A percentile compares a stretch with the other conserved stretches of the same genome.
Evolutionary conservation across 2,113 vertebrate genomes (phyloP).

Genomic region (Brienomyrus longianalis): DNA sequence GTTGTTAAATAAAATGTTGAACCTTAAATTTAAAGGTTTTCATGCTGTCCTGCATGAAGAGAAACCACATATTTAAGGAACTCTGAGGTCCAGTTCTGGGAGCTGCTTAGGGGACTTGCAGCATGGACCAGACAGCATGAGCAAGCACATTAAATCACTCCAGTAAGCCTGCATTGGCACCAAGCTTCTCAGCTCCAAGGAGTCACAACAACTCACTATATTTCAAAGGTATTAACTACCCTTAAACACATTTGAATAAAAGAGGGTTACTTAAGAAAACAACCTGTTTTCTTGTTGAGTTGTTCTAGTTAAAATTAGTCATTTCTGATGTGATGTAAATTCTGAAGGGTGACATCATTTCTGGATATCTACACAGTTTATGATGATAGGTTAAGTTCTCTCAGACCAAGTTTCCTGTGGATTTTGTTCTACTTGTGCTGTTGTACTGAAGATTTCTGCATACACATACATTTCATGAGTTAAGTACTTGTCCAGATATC

Average conservation of each 20-base stretch:
- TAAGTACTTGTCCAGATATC: background rate
- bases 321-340: background rate
- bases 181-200: conserved; percentile 13
- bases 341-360: background rate
- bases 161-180: conserved; percentile 22
- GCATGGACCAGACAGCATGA: background rate
- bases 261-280: background rate
- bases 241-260: background rate
- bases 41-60: background rate
- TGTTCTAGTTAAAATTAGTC: background rate
- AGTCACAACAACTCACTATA: background rate
- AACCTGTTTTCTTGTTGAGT: background rate
- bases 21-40: background rate
- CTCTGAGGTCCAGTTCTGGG: background rate
- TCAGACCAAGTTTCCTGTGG: background rate
- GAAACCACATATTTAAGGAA: background rate
- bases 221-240: background rate
- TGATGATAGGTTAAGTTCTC: background rate
- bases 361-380: background rate
- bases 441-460: background rate
- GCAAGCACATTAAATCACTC: conserved; percentile 19
- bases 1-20: background rate
- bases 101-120: background rate
- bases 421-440: background rate
- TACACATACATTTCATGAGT: background rate